These are phyloP conservation scores for Melospiza melodia DNA, from an alignment of 2,113 vertebrate genomes.

Conservation along the genomic window DNA sequence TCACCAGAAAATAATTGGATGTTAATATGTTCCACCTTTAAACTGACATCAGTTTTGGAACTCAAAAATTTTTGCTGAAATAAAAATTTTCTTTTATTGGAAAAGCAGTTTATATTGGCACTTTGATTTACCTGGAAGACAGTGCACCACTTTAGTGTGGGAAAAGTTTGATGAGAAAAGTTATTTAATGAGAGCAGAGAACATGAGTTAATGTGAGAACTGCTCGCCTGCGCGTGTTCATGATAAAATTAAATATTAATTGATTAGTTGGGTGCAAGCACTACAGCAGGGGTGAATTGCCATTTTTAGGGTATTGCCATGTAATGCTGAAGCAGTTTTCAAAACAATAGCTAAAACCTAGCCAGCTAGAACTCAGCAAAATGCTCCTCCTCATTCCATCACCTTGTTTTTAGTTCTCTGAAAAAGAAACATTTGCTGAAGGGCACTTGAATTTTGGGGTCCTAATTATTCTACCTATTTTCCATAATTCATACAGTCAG, in stretches of 20 bases:
- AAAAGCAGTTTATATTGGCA: constrained; percentile 56
- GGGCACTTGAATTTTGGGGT: background rate
- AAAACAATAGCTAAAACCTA: background rate
- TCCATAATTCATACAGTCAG: background rate
- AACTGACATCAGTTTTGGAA: constrained; percentile 59
- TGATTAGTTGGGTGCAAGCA: background rate
- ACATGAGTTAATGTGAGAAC: background rate
- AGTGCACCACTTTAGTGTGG: constrained; percentile 19
- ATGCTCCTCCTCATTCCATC: background rate
- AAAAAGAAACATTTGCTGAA: background rate
- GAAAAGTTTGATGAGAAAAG: constrained; percentile 23
- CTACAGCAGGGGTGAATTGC: background rate
- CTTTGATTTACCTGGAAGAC: constrained; percentile 64
- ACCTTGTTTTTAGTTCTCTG: background rate
- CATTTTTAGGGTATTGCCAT: background rate
- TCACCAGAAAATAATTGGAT: constrained; percentile 40
- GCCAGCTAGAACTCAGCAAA: background rate
- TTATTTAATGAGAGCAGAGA: constrained; percentile 20
- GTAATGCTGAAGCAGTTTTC: background rate
- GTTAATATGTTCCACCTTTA: constrained; percentile 52
- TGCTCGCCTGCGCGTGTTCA: background rate
- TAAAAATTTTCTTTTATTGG: constrained; percentile 55
- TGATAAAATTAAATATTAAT: constrained; percentile 11
- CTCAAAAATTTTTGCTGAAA: constrained; percentile 39
- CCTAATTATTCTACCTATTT: background rate